Evolutionary conservation across 2,888 invertebrate genomes (phyloP).

Genomic region (Drosophila sordidula): DNA sequence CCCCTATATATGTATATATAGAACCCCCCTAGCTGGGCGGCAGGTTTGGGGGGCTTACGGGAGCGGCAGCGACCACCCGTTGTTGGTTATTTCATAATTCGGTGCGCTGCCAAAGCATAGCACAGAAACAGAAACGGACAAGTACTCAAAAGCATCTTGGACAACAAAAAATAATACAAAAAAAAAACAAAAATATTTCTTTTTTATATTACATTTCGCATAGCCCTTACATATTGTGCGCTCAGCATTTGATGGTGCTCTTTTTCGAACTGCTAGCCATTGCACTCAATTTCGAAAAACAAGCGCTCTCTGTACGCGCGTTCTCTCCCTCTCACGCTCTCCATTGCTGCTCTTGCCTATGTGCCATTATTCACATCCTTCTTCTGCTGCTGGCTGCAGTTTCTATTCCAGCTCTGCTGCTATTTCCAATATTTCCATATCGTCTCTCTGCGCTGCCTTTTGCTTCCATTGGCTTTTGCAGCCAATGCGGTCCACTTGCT

Average conservation of each 20-base stretch:
- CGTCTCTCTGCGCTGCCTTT: constrained; percentile 22
- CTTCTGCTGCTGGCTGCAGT: constrained; percentile 56
- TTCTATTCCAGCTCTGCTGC: constrained; percentile 57
- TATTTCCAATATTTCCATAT: constrained; percentile 58
- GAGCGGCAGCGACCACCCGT: constrained; percentile 49
- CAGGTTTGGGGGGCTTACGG: constrained; percentile 15
- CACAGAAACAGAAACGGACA: constrained; percentile 35
- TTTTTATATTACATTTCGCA: constrained; percentile 55
- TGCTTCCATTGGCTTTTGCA: constrained; percentile 58
- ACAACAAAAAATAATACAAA: constrained; percentile 31
- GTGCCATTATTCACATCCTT: constrained; percentile 68
- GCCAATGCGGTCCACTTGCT: constrained; percentile 72
- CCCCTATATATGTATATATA: constrained; percentile 14
- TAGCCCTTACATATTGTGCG: constrained; percentile 17
- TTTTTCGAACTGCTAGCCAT: constrained; percentile 31
- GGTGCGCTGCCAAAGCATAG: constrained; percentile 30
- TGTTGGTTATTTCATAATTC: constrained; percentile 69
- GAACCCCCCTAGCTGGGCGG: neutral
- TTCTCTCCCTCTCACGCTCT: constrained; percentile 9
- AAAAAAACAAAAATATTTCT: constrained; percentile 38
- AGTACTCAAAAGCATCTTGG: constrained; percentile 51
- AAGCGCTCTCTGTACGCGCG: constrained; percentile 5
- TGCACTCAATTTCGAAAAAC: constrained; percentile 46
- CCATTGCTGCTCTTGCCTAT: constrained; percentile 21
- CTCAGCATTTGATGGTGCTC: constrained; percentile 36